Evolutionary conservation across 64 coral and sea anemone species (phyloP), one percentile per base, ranked within the genome.

Genomic region (Pocillopora verrucosa): DNA sequence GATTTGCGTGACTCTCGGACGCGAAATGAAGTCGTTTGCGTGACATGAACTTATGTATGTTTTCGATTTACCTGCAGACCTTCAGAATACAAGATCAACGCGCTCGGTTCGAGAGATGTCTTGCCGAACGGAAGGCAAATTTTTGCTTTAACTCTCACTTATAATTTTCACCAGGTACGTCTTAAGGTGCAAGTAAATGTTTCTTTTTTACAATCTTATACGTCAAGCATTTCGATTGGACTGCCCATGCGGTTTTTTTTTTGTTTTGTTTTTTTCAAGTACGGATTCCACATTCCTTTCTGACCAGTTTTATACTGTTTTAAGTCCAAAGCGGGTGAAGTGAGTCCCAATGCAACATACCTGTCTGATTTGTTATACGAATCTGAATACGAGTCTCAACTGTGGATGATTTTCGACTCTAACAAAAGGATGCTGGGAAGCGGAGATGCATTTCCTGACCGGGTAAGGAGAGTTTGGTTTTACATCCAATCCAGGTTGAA

Each of bases 401-500:
- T 98, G 19, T 98, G 96, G 96, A 98, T 98, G 82, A 16, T 98
- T 16, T 98, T 95, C 35, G 96, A 98, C 88, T 84, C 87, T 11
- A 98, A 98, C 36, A 98, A 98, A 72, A 92, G 90, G 86, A 68
- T 94, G 57, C 26, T 98, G 76, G 89, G 82, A 26, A 89, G 90
- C 34, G 96, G 96, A 83, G 96, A 98, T 56, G 96, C 96, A 57
- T 98, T 98, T 45, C 90, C 93, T 37, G 86, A 94, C 61, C 92
- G 93, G 86, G 96, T 98, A 85, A 79, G 84, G 25, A 20, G 22
- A 24, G 25, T 19, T 20, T n/a, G 20, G 67, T 25, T 10, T 70
- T 63, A 15, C 16, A 15, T 63, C 16, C 12, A 11, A 25, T 70
- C 10, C 10, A 30, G 20, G 67, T 25, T 70, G 20, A 70, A 10